These are phyloP conservation scores for Strix aluco DNA, from an alignment of 2,113 vertebrate genomes.

Conservation along the genomic window DNA sequence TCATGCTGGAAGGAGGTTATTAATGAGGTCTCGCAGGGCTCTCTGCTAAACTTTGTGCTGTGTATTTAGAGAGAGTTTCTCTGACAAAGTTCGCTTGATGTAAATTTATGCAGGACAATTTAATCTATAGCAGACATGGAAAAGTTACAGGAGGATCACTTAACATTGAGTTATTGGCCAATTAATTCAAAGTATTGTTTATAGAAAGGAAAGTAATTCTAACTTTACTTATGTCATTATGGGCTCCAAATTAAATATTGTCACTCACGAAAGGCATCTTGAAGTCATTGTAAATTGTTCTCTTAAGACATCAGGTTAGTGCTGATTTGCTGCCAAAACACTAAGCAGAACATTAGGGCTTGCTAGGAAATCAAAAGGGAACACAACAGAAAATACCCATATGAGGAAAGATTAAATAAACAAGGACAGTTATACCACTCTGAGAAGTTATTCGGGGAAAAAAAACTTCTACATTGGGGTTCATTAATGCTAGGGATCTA, in stretches of 20 bases:
- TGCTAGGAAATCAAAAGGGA: constrained; percentile 10
- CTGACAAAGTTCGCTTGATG: not conserved
- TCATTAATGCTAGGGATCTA: not conserved
- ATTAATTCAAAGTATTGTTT: constrained; percentile 51
- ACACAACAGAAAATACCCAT: not conserved
- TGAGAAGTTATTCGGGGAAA: not conserved
- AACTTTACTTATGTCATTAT: not conserved
- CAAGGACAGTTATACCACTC: not conserved
- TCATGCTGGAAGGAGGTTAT: not conserved
- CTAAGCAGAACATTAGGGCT: constrained; percentile 16
- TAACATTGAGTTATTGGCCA: constrained; percentile 36
- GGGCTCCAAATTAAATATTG: constrained; percentile 29
- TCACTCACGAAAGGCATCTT: not conserved
- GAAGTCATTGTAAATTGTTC: constrained; percentile 22
- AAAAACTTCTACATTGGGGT: not conserved
- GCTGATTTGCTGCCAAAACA: constrained; percentile 44
- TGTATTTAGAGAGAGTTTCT: not conserved
- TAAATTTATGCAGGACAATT: constrained; percentile 10
- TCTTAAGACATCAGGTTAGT: constrained; percentile 28
- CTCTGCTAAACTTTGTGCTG: not conserved
- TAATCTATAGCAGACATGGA: constrained; percentile 2
- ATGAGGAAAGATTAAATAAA: not conserved
- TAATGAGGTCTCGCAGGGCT: not conserved
- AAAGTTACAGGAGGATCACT: constrained; percentile 16
- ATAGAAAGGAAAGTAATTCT: constrained; percentile 38